Conservation (phyloP, 2,888 invertebrate species). For the Chaetoderma sp. region DNA sequence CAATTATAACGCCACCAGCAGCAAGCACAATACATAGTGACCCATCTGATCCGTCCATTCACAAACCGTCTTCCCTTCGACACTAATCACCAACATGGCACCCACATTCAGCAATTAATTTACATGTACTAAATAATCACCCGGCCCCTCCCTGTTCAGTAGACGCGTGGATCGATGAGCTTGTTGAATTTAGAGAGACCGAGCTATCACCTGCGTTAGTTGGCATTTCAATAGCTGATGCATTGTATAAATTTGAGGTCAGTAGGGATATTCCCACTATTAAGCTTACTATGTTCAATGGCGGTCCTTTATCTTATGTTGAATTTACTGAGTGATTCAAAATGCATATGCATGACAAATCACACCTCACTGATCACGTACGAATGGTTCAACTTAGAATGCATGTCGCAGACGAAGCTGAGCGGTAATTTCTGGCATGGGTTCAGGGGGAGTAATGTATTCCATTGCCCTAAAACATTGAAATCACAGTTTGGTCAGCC, state of each 20-base stretch:
- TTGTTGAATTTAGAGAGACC: conserved; percentile 9
- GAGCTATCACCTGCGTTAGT: not conserved
- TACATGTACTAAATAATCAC: no score
- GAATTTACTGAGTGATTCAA: conserved; percentile 20
- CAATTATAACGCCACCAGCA: no score
- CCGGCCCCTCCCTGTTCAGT: no score
- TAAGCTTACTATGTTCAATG: not conserved
- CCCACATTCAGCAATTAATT: no score
- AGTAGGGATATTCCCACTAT: conserved; percentile 9
- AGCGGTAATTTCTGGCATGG: conserved; percentile 16
- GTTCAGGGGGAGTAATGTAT: conserved; percentile 8
- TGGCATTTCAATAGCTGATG: conserved; percentile 1
- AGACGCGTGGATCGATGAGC: not conserved
- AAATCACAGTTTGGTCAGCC: conserved; percentile 21
- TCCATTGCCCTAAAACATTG: conserved; percentile 10
- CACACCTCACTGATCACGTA: conserved; percentile 8
- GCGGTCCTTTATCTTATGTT: conserved; percentile 6
- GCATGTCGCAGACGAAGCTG: conserved; percentile 11
- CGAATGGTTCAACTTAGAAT: conserved; percentile 17
- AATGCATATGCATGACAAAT: conserved; percentile 23
- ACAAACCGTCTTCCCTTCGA: no score
- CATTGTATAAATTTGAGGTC: conserved; percentile 6
- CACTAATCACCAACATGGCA: no score
- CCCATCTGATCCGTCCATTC: no score
- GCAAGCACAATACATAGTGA: no score